Percentiles rank a stretch among this genome's conserved stretches.
These are phyloP conservation scores for Aldrovandia affinis DNA, from an alignment of 2,797 vertebrate genomes.

Conservation along the genomic window DNA sequence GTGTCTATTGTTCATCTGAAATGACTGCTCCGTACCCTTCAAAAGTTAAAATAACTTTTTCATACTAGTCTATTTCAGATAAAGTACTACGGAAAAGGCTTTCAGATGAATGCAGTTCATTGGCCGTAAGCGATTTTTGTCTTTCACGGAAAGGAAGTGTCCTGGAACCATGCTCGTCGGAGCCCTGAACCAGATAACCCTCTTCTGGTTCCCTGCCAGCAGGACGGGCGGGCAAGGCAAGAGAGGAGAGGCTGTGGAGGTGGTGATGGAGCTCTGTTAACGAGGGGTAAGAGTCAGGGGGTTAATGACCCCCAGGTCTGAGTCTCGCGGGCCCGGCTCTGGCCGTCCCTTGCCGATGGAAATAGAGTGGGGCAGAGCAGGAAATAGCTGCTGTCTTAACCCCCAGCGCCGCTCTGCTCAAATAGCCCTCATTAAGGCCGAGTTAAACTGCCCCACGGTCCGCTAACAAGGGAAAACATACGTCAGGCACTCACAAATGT, in stretches of 20 bases:
- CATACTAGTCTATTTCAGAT: too few relatives aligned
- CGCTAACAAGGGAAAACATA: not conserved
- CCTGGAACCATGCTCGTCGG: too few relatives aligned
- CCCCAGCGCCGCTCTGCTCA: constrained; percentile 8
- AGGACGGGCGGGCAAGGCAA: constrained; percentile 44
- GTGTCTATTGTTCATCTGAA: not conserved
- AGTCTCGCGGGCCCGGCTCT: not conserved
- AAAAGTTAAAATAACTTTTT: too few relatives aligned
- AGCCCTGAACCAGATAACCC: not conserved
- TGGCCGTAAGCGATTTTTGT: too few relatives aligned
- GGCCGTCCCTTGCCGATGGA: constrained; percentile 24
- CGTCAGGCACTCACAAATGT: not conserved
- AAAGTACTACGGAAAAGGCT: too few relatives aligned
- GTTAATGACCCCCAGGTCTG: constrained; percentile 19
- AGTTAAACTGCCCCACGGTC: constrained; percentile 11
- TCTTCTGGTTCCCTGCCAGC: constrained; percentile 24
- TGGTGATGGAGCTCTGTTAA: constrained; percentile 33
- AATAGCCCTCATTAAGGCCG: constrained; percentile 29
- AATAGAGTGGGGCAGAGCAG: constrained; percentile 47
- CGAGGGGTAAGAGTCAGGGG: constrained; percentile 48
- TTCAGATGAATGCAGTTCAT: too few relatives aligned
- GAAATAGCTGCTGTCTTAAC: constrained; percentile 46
- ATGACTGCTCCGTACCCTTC: too few relatives aligned
- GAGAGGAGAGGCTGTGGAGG: constrained; percentile 44
- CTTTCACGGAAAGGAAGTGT: too few relatives aligned